These are phyloP conservation scores for Crenuchus spilurus DNA, from an alignment of 2,797 vertebrate genomes.

Conservation along the genomic window DNA sequence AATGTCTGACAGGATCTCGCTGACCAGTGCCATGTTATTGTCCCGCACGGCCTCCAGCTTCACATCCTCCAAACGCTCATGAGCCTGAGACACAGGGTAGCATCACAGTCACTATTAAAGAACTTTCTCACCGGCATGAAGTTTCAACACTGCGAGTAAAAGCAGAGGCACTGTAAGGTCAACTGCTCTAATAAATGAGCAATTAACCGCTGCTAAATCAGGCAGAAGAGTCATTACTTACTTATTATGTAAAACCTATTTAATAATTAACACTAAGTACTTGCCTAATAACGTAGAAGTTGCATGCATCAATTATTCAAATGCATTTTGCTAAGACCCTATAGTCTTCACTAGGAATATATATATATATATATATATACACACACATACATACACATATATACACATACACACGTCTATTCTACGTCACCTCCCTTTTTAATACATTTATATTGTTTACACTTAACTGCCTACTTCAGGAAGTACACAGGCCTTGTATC, in stretches of 20 bases:
- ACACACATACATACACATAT: neutral
- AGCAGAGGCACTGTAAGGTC: no score
- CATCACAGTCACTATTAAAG: neutral
- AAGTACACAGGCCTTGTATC: no score
- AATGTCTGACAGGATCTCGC: constrained; percentile 93
- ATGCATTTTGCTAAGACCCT: no score
- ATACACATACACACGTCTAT: no score
- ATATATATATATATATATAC: neutral
- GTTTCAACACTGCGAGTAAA: no score
- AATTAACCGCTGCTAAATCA: no score
- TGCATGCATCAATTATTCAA: neutral
- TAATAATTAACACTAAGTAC: neutral
- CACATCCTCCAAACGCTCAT: constrained; percentile 93
- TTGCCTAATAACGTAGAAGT: neutral
- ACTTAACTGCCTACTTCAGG: no score
- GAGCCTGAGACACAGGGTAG: constrained; percentile 78
- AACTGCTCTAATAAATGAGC: no score
- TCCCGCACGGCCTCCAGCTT: constrained; percentile 92
- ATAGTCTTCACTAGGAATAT: neutral
- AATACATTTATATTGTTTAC: no score
- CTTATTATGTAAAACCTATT: no score
- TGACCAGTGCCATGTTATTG: constrained; percentile 90
- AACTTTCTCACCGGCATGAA: neutral
- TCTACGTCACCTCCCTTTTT: no score
- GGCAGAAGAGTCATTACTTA: no score